phyloP scores from a whole-genome alignment of 2,797 vertebrate genomes.

The Mormyrops boulengeri region DNA sequence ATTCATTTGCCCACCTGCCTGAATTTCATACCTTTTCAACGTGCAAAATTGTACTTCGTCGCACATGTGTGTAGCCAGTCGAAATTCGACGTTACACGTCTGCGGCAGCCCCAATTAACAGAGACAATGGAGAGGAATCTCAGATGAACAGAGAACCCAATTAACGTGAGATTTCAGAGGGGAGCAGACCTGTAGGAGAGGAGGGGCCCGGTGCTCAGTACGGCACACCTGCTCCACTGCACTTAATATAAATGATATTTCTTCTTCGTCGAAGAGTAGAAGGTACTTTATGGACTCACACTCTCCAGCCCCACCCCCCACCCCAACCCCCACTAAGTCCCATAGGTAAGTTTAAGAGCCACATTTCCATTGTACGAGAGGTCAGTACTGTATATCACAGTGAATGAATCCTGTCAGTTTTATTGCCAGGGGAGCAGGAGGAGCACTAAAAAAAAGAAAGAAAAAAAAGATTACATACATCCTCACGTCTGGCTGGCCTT shows the following conservation, averaged over 20 bases:
- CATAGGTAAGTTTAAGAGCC: constrained; percentile 74
- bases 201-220: background rate
- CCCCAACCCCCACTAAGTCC: constrained; percentile 51
- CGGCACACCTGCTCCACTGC: background rate
- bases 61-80: background rate
- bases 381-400: constrained; percentile 66
- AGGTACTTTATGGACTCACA: constrained; percentile 68
- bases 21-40: background rate
- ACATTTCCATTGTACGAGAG: constrained; percentile 77
- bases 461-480: constrained; percentile 68
- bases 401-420: constrained; percentile 76
- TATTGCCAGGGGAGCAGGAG: constrained; percentile 70
- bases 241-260: constrained; percentile 11
- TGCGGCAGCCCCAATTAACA: background rate
- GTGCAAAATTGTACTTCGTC: background rate
- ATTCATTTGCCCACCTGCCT: background rate
- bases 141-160: background rate
- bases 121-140: background rate
- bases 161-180: background rate
- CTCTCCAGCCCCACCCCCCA: constrained; percentile 46
- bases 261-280: constrained; percentile 43
- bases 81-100: background rate
- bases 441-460: constrained; percentile 64
- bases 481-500: constrained; percentile 57
- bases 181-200: background rate